Evolutionary conservation across 1,140 invertebrate genomes (phyloP).

Genomic region (Galleria mellonella): DNA sequence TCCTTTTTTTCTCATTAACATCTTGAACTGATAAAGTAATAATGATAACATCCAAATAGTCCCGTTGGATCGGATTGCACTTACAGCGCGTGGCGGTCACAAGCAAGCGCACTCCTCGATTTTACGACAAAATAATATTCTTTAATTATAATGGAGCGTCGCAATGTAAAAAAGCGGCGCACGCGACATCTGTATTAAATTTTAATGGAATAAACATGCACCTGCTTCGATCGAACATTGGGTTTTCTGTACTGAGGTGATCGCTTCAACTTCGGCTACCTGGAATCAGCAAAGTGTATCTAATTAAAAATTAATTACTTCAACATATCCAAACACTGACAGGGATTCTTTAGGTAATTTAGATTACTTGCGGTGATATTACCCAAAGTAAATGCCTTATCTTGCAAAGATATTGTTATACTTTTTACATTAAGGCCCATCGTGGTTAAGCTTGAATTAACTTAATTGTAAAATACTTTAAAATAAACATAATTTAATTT

Average conservation of each 20-base stretch:
- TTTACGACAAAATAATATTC: slow-evolving; percentile 69
- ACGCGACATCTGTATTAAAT: slow-evolving; percentile 71
- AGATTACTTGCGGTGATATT: slow-evolving; percentile 4
- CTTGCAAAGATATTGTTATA: background rate
- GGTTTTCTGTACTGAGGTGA: slow-evolving; percentile 30
- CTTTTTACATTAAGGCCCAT: background rate
- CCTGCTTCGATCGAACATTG: slow-evolving; percentile 36
- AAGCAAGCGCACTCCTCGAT: slow-evolving; percentile 26
- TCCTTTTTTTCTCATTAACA: slow-evolving; percentile 11
- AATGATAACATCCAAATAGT: slow-evolving; percentile 34
- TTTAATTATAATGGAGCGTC: slow-evolving; percentile 66
- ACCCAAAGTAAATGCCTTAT: slow-evolving; percentile 1
- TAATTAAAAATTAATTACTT: slow-evolving; percentile 55
- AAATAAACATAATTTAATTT: too few relatives aligned
- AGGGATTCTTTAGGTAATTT: slow-evolving; percentile 3
- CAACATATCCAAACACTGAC: slow-evolving; percentile 15
- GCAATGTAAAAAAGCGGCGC: slow-evolving; percentile 56
- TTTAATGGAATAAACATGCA: slow-evolving; percentile 64
- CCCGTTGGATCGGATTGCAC: slow-evolving; percentile 36
- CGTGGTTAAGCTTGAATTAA: too few relatives aligned
- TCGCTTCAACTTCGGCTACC: slow-evolving; percentile 27
- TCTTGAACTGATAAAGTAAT: slow-evolving; percentile 35
- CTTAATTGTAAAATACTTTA: too few relatives aligned
- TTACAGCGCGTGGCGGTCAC: slow-evolving; percentile 40
- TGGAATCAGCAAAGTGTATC: slow-evolving; percentile 42